Base-by-base conservation (phyloP, 2,888 invertebrate genomes). In the Brachycybe producta region DNA sequence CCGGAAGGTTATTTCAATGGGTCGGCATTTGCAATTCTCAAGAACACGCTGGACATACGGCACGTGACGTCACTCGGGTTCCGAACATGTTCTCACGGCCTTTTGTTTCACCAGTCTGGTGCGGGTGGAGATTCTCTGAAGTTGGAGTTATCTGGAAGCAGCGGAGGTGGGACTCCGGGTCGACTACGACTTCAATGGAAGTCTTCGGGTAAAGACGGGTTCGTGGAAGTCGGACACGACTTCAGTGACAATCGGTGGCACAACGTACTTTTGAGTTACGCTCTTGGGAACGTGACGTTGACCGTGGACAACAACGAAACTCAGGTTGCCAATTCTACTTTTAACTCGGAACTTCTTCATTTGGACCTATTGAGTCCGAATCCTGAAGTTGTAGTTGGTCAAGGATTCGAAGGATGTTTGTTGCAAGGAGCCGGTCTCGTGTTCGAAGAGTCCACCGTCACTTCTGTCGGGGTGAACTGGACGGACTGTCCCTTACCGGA, bases 361-460 rank as follows among this genome's bases (percentile, higher is more conserved):
- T 36, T 57, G 32, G 49, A 56, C 30, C 21, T 56, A 21, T 23
- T 30, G 11, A 41, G 52, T 15, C 50, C 54, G 5, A 24, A 40
- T 17, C 55, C 52, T 19, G 52, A 53, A 17, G 70, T 86, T 59
- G 77, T 82, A 56, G 77, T 88, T 54, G 87, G 87, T 42, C 80
- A 80, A 64, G 77, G 79, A 58, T 86, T 84, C 71, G 77, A 78
- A 61, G 88, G 87, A 55, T 88, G 88, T 67, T 74, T 88, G 54
- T 75, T 80, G 59, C 84, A 87, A 71, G 87, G 87, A 0, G 87
- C 87, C n/a, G 82, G 84, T 56, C 74, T 88, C 35, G 78, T 82
- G 61, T 85, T 87, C 67, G 78, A 52, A 35, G 55, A 55, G 44
- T 49, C 55, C 5, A 51, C 41, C 8, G 54, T 57, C 2, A 42